phyloP scores from a whole-genome alignment of 2,797 vertebrate species.

The Hypotaenidia okinawae region DNA sequence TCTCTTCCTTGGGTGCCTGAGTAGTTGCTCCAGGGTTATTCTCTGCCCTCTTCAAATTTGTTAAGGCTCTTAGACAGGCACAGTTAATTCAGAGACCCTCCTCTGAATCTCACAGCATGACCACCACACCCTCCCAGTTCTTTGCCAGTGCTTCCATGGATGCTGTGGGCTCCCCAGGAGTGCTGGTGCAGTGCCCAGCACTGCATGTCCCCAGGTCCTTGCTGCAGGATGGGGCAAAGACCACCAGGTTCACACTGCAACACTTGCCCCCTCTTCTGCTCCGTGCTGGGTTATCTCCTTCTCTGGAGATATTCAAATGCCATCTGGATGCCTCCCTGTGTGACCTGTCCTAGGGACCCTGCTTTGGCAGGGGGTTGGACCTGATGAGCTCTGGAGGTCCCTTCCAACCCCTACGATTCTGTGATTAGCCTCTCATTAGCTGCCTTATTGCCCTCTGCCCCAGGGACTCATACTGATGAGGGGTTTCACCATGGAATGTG shows the following conservation, averaged over 20 bases:
- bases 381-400: too few relatives aligned
- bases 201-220: rapidly evolving
- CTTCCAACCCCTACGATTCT: too few relatives aligned
- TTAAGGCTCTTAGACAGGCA: background rate
- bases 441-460: too few relatives aligned
- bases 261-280: background rate
- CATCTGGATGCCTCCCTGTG: too few relatives aligned
- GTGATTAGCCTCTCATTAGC: too few relatives aligned
- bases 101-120: background rate
- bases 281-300: background rate
- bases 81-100: background rate
- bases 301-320: too few relatives aligned
- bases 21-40: background rate
- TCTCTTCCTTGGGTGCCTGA: background rate
- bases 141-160: background rate
- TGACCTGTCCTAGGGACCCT: too few relatives aligned
- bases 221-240: background rate
- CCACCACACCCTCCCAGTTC: background rate
- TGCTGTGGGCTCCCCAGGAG: background rate
- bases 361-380: too few relatives aligned
- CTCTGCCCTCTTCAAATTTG: background rate
- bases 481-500: too few relatives aligned
- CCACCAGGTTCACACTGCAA: background rate
- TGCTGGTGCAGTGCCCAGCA: rapidly evolving
- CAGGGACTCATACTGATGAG: too few relatives aligned